phyloP scores from a whole-genome alignment of 2,888 invertebrate species.

The Anoplius nigerrimus region DNA sequence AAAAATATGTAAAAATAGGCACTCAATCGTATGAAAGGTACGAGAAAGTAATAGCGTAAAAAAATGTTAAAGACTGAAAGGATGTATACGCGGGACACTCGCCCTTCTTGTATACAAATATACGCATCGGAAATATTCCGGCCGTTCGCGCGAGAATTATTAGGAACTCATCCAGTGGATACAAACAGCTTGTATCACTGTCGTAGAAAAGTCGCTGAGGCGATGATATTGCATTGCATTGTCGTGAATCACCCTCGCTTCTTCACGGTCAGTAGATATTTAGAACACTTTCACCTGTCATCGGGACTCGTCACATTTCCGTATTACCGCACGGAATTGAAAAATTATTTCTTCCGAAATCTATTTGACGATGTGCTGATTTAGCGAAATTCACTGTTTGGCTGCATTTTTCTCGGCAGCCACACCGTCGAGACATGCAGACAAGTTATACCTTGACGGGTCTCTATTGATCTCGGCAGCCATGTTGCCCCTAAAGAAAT shows the following conservation, averaged over 20 bases:
- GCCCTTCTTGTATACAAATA: conserved; percentile 8
- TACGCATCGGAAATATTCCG: conserved; percentile 13
- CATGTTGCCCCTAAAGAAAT: conserved; percentile 55
- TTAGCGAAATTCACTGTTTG: no score
- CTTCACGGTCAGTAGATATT: conserved; percentile 45
- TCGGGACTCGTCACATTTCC: conserved; percentile 3
- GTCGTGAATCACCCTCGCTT: conserved; percentile 40
- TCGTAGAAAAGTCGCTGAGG: conserved; percentile 25
- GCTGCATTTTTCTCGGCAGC: conserved; percentile 10
- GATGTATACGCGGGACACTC: no score
- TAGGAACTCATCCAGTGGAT: conserved; percentile 46
- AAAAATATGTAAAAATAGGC: conserved; percentile 27
- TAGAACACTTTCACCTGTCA: conserved; percentile 54
- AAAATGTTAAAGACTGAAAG: conserved; percentile 14
- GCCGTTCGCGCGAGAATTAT: conserved; percentile 28
- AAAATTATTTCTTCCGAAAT: not conserved
- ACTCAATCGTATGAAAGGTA: conserved; percentile 21
- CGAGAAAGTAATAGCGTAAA: conserved; percentile 24
- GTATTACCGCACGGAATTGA: conserved; percentile 12
- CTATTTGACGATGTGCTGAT: no score
- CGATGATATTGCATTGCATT: conserved; percentile 39
- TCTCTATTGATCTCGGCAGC: conserved; percentile 65
- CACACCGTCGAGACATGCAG: conserved; percentile 24
- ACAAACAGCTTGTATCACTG: conserved; percentile 16
- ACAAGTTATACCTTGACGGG: conserved; percentile 56